Evolutionary conservation across 2,113 vertebrate genomes (phyloP).

Genomic region (Pseudopipra pipra): DNA sequence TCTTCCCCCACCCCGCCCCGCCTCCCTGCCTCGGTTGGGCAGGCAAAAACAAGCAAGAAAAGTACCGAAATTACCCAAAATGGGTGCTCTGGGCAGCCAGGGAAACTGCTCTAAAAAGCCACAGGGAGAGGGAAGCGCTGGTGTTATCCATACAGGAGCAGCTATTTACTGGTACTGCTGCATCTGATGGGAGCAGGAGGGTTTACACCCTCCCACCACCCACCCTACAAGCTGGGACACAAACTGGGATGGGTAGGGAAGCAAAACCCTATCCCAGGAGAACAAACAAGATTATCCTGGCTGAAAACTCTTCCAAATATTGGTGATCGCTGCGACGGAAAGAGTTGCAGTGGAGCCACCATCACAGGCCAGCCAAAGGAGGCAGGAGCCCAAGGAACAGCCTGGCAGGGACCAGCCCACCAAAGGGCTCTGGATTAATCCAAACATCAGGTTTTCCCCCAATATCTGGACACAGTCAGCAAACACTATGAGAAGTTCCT

Average conservation of each 20-base stretch:
- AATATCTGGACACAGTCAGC: not conserved
- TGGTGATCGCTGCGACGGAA: accelerated
- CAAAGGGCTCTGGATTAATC: not conserved
- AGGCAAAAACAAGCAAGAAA: not conserved
- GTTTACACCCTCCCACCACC: not conserved
- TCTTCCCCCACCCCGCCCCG: not conserved
- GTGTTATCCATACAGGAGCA: not conserved
- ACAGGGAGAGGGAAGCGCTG: not conserved
- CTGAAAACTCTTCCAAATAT: not conserved
- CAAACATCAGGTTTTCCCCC: not conserved
- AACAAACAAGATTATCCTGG: not conserved
- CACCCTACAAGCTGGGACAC: not conserved
- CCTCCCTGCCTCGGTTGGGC: not conserved
- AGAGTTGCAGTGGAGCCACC: accelerated
- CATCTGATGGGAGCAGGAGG: not conserved
- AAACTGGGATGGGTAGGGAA: not conserved
- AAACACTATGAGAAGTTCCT: not conserved
- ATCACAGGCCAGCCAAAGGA: not conserved
- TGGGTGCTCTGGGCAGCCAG: not conserved
- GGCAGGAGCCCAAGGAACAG: not conserved
- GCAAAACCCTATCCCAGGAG: not conserved
- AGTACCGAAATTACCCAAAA: not conserved
- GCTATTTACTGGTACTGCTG: not conserved
- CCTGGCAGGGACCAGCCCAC: not conserved
- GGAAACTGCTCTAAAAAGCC: not conserved